phyloP scores from a whole-genome alignment of 1,140 invertebrate genomes.

The Cyphomyrmex costatus region DNA sequence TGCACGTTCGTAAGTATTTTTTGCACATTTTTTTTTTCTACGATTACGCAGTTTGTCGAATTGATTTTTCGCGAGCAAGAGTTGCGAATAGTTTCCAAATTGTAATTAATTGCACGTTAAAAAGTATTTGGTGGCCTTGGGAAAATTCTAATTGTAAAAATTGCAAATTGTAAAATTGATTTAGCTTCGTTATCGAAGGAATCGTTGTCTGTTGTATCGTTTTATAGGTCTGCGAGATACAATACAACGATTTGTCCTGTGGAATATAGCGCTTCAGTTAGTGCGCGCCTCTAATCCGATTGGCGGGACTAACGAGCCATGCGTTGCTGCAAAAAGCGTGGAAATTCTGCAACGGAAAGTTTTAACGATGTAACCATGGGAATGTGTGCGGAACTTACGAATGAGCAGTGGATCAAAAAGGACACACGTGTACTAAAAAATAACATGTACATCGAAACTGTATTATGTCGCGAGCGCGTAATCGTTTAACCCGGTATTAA shows the following conservation, averaged over 20 bases:
- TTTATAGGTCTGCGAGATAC: neutral
- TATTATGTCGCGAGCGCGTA: neutral
- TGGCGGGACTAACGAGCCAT: slow-evolving; percentile 36
- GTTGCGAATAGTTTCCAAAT: neutral
- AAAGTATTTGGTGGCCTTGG: neutral
- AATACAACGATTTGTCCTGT: slow-evolving; percentile 20
- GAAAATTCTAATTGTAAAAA: neutral
- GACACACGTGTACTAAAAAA: neutral
- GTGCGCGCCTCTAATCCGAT: slow-evolving; percentile 25
- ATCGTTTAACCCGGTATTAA: neutral
- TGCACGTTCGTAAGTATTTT: neutral
- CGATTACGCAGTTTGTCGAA: neutral
- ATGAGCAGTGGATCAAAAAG: neutral
- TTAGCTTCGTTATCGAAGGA: neutral
- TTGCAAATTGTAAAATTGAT: neutral
- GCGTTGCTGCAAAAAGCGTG: slow-evolving; percentile 20
- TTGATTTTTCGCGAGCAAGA: neutral
- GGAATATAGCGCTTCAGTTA: slow-evolving; percentile 25
- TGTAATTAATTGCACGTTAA: neutral
- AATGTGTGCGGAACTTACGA: slow-evolving; percentile 18
- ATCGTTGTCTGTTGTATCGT: neutral
- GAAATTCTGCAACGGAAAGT: slow-evolving; percentile 34
- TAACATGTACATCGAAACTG: neutral
- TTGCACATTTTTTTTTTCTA: neutral
- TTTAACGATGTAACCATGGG: slow-evolving; percentile 34